phyloP scores from a whole-genome alignment of 1,140 invertebrate species.

The Cyclargus thomasi region DNA sequence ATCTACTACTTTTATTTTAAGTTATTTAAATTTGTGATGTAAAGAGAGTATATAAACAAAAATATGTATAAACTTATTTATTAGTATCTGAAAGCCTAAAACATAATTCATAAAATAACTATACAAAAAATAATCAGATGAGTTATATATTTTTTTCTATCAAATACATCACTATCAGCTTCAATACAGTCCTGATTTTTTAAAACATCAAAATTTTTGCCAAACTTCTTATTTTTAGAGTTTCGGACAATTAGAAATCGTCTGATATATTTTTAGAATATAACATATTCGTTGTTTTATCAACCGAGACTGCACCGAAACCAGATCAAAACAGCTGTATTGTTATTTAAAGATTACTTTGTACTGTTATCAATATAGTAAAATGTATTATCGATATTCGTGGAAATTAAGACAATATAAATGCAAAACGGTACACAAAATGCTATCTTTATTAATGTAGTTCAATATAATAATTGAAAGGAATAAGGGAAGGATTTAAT shows the following conservation, averaged over 20 bases:
- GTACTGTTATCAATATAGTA: too few species aligned
- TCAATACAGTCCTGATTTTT: too few species aligned
- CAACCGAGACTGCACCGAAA: too few species aligned
- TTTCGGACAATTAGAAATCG: too few species aligned
- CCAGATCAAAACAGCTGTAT: too few species aligned
- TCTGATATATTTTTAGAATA: too few species aligned
- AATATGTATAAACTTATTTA: neutral
- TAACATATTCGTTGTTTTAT: too few species aligned
- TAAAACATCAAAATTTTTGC: too few species aligned
- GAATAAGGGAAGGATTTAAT: neutral
- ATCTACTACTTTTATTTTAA: neutral
- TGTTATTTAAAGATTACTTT: too few species aligned
- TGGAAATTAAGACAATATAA: constrained; percentile 19
- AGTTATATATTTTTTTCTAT: too few species aligned
- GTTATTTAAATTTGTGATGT: neutral
- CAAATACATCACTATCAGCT: too few species aligned
- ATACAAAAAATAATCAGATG: neutral
- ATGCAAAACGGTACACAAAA: constrained; percentile 32
- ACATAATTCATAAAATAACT: neutral
- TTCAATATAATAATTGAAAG: neutral
- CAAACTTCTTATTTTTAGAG: too few species aligned
- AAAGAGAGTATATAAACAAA: neutral
- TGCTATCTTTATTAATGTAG: constrained; percentile 7
- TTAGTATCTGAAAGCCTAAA: neutral
- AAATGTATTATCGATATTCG: constrained; percentile 25